phyloP scores from a whole-genome alignment of 2,888 invertebrate species.

The Hypomecis atomaria region DNA sequence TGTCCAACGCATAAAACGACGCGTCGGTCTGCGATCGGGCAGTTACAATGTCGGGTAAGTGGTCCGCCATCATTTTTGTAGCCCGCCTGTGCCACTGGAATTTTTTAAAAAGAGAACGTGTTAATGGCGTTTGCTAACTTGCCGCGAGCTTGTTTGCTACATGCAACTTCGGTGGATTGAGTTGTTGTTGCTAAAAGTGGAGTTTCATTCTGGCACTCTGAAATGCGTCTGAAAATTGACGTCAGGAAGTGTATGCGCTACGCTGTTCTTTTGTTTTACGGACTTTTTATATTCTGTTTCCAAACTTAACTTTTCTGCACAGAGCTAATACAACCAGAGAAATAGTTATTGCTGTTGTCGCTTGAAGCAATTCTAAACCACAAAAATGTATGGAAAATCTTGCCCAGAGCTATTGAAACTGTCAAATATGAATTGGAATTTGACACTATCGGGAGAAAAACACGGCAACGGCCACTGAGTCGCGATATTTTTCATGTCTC shows the following conservation, averaged over 20 bases:
- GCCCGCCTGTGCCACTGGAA: slow-evolving; percentile 21
- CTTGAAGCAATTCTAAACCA: too few relatives aligned
- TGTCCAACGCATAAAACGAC: slow-evolving; percentile 48
- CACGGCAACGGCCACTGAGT: too few relatives aligned
- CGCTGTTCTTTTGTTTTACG: too few relatives aligned
- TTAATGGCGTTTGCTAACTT: slow-evolving; percentile 36
- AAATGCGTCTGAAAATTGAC: slow-evolving; percentile 16
- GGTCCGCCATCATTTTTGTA: slow-evolving; percentile 38
- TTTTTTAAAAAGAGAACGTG: slow-evolving; percentile 34
- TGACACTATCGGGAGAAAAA: too few relatives aligned
- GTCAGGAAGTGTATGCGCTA: not conserved
- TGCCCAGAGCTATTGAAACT: too few relatives aligned
- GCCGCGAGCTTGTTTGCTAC: slow-evolving; percentile 27
- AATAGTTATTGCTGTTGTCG: too few relatives aligned
- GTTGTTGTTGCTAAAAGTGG: slow-evolving; percentile 23
- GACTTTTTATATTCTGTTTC: too few relatives aligned
- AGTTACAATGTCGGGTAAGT: slow-evolving; percentile 40
- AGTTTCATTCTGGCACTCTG: slow-evolving; percentile 22
- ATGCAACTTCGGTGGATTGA: slow-evolving; percentile 25
- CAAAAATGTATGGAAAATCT: too few relatives aligned
- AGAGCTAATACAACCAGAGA: too few relatives aligned
- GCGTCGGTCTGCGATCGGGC: slow-evolving; percentile 37
- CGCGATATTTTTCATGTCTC: too few relatives aligned
- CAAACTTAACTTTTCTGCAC: too few relatives aligned
- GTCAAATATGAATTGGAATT: too few relatives aligned